phyloP scores from a whole-genome alignment of 2,888 invertebrate species.

The Venustoraphidia nigricollis region DNA sequence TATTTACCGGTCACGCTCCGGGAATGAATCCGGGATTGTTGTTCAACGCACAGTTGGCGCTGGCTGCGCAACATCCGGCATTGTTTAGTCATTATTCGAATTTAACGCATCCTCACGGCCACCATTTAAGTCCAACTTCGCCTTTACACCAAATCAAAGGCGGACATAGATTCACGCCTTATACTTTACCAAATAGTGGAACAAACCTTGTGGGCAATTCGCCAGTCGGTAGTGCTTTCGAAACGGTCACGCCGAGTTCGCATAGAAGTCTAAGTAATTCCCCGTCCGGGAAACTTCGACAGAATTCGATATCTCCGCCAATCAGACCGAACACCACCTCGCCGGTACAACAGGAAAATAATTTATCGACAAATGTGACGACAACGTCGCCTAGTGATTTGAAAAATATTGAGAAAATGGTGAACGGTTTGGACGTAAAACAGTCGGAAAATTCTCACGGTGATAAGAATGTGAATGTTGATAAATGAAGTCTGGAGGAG shows the following conservation, averaged over 20 bases:
- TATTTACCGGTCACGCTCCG: conserved; percentile 40
- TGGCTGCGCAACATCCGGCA: conserved; percentile 76
- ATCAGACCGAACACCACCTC: conserved; percentile 39
- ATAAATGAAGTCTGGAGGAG: conserved; percentile 4
- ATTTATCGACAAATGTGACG: conserved; percentile 21
- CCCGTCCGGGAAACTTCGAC: conserved; percentile 32
- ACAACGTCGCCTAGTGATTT: conserved; percentile 57
- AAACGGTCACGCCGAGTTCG: conserved; percentile 71
- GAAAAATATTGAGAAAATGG: conserved; percentile 95
- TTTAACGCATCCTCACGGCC: conserved; percentile 48
- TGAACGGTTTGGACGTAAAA: conserved; percentile 85
- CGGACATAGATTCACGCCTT: conserved; percentile 77
- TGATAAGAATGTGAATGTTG: conserved; percentile 12
- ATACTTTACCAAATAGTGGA: conserved; percentile 54
- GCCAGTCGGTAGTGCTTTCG: conserved; percentile 69
- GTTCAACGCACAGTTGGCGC: conserved; percentile 76
- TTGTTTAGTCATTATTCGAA: conserved; percentile 54
- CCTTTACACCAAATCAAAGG: conserved; percentile 53
- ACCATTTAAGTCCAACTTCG: conserved; percentile 33
- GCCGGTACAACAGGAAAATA: conserved; percentile 28
- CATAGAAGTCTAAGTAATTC: conserved; percentile 48
- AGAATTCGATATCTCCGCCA: conserved; percentile 33
- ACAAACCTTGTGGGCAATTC: conserved; percentile 32
- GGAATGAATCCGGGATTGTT: conserved; percentile 69
- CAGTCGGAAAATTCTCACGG: conserved; percentile 30